These are phyloP conservation scores for Rhizoglyphus robini DNA, from an alignment of 1,140 invertebrate genomes.

Conservation along the genomic window DNA sequence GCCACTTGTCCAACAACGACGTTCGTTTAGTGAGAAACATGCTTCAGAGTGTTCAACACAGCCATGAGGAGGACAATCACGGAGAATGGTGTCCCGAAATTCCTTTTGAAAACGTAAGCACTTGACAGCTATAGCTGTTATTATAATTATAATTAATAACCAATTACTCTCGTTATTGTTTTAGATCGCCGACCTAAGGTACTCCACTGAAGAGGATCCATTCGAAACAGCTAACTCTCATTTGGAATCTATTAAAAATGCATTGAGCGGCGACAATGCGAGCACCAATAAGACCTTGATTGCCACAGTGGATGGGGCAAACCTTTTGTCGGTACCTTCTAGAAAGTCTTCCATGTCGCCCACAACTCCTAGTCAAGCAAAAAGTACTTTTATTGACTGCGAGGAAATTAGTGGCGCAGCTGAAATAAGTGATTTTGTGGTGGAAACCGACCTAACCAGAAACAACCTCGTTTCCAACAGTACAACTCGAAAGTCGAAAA, in stretches of 20 bases:
- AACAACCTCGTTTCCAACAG: neutral
- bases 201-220: conserved; percentile 26
- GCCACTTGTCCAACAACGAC: neutral
- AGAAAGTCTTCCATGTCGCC: neutral
- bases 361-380: neutral
- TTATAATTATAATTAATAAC: neutral
- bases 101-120: conserved; percentile 69
- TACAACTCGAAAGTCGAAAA: conserved; percentile 11
- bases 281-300: neutral
- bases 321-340: neutral
- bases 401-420: neutral
- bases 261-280: neutral
- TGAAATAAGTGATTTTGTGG: neutral
- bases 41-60: neutral
- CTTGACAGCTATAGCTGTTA: neutral
- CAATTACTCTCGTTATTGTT: neutral
- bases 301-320: neutral
- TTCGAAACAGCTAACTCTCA: conserved; percentile 11
- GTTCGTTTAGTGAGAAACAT: neutral
- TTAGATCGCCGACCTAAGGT: conserved; percentile 26
- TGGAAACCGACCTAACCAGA: neutral
- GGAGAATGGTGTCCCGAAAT: conserved; percentile 74
- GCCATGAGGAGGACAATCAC: neutral
- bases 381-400: neutral
- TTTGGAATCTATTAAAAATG: neutral